Evolutionary conservation across 2,113 vertebrate genomes (phyloP).

Genomic region (Micromys minutus): DNA sequence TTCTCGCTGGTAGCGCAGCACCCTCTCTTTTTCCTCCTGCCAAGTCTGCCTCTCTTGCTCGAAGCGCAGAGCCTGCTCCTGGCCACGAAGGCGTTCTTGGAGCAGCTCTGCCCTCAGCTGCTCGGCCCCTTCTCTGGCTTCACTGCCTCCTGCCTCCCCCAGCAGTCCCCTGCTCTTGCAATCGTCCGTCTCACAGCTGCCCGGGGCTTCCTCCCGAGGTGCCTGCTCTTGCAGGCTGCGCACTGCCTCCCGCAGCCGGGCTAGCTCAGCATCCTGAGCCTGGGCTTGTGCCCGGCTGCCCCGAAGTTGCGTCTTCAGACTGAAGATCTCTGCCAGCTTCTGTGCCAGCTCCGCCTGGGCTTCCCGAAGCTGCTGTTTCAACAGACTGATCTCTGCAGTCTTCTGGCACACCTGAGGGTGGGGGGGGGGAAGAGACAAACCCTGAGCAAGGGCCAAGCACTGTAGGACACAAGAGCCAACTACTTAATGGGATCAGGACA

Average conservation of each 20-base stretch:
- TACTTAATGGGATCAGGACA: neutral
- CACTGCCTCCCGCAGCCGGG: slow-evolving; percentile 84
- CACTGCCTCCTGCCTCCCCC: slow-evolving; percentile 82
- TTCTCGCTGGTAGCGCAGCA: slow-evolving; percentile 86
- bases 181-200: slow-evolving; percentile 86
- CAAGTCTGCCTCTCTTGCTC: slow-evolving; percentile 95
- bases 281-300: slow-evolving; percentile 90
- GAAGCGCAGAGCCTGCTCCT: slow-evolving; percentile 93
- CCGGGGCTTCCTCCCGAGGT: slow-evolving; percentile 79
- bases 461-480: neutral
- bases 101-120: slow-evolving; percentile 94
- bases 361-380: slow-evolving; percentile 97
- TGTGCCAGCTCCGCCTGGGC: slow-evolving; percentile 96
- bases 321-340: slow-evolving; percentile 96
- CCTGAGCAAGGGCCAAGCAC: neutral
- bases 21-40: slow-evolving; percentile 94
- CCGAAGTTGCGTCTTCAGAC: slow-evolving; percentile 94
- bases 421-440: neutral
- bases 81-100: slow-evolving; percentile 94
- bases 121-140: slow-evolving; percentile 84
- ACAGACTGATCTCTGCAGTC: slow-evolving; percentile 94
- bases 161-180: slow-evolving; percentile 86
- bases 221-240: slow-evolving; percentile 76
- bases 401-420: slow-evolving; percentile 99
- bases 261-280: slow-evolving; percentile 90